Conservation (phyloP, 2,797 vertebrate species). For the Oceanodroma leucorhoa region DNA sequence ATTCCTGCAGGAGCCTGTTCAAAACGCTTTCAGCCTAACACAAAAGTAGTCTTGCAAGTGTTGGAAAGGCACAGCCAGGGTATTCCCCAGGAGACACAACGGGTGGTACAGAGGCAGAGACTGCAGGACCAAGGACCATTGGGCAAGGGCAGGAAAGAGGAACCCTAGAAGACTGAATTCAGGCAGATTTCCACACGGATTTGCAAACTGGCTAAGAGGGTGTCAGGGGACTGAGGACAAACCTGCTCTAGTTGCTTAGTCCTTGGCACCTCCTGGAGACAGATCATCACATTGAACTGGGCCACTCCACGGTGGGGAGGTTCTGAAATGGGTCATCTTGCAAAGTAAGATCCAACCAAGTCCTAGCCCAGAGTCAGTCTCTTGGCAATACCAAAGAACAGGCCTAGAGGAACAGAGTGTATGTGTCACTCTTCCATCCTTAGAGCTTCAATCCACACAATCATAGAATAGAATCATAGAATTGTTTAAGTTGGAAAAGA, state of each 20-base stretch:
- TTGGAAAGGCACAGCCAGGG: neutral
- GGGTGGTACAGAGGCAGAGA: neutral
- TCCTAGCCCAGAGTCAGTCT: neutral
- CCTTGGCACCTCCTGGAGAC: neutral
- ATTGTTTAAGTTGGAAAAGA: too few species aligned
- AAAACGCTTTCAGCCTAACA: neutral
- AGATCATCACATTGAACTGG: rapidly evolving
- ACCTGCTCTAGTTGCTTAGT: neutral
- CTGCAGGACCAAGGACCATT: neutral
- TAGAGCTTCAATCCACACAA: neutral
- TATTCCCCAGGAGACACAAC: neutral
- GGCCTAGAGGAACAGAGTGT: neutral
- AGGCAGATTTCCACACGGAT: neutral
- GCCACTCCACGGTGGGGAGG: rapidly evolving
- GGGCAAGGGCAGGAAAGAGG: neutral
- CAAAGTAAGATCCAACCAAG: neutral
- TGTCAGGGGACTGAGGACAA: neutral
- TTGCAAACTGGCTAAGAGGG: neutral
- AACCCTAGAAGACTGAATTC: neutral
- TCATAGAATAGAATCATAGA: too few species aligned
- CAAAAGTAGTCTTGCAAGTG: rapidly evolving
- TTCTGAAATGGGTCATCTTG: neutral
- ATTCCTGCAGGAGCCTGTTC: neutral
- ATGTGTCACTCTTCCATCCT: neutral
- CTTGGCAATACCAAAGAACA: neutral